Conservation (phyloP, 2,113 vertebrate genomes). For the Polyodon spathula region DNA sequence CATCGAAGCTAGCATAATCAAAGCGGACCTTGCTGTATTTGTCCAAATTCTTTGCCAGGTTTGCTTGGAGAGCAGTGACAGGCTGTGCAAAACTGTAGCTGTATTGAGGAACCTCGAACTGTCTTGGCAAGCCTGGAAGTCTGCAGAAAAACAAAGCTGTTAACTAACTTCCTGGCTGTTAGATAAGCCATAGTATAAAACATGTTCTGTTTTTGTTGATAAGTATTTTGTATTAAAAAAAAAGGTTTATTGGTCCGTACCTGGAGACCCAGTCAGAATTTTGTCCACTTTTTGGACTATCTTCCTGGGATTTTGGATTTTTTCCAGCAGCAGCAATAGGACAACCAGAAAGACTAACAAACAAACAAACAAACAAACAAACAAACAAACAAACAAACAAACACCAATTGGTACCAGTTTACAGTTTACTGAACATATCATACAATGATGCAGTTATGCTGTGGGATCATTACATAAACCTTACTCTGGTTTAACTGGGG, state of each 20-base stretch:
- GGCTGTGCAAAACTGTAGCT: slow-evolving; percentile 76
- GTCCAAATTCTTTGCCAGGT: slow-evolving; percentile 77
- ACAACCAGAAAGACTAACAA: slow-evolving; percentile 81
- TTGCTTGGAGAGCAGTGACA: slow-evolving; percentile 69
- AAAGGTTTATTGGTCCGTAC: slow-evolving; percentile 43
- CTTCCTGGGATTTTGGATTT: slow-evolving; percentile 86
- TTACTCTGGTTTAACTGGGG: too few species aligned
- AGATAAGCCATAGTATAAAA: too few species aligned
- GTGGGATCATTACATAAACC: too few species aligned
- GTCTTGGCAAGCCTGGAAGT: slow-evolving; percentile 71
- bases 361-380: slow-evolving; percentile 85
- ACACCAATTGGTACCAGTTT: slow-evolving; percentile 23
- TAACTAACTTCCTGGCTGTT: too few species aligned
- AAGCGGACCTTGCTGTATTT: slow-evolving; percentile 90
- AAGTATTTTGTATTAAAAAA: too few species aligned
- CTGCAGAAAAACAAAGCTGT: slow-evolving; percentile 39
- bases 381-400: slow-evolving; percentile 24
- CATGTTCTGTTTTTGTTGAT: too few species aligned
- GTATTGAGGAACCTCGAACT: slow-evolving; percentile 74
- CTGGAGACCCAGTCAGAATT: slow-evolving; percentile 74
- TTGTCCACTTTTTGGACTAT: slow-evolving; percentile 68
- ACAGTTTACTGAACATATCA: slow-evolving; percentile 24
- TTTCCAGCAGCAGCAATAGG: slow-evolving; percentile 97
- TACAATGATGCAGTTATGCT: too few species aligned
- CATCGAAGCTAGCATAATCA: slow-evolving; percentile 97